Percentiles rank a stretch among this genome's conserved stretches.
phyloP scores from a whole-genome alignment of 2,113 vertebrate genomes.

The Petaurus breviceps region DNA sequence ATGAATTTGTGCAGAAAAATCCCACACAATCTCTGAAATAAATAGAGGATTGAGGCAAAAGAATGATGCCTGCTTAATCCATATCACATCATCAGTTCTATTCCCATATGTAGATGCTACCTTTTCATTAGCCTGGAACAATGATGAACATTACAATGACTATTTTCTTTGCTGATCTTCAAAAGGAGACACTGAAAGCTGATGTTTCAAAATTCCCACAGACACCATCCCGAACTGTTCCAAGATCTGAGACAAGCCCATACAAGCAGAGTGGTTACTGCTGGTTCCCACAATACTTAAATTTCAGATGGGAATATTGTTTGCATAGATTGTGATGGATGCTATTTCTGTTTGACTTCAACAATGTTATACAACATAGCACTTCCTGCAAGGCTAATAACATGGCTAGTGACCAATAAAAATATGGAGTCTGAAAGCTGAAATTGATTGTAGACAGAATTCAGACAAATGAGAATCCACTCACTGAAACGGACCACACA shows the following conservation, averaged over 20 bases:
- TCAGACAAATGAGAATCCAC: constrained; percentile 1
- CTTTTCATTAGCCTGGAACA: constrained; percentile 34
- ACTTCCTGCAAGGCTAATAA: neutral
- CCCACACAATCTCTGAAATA: constrained; percentile 21
- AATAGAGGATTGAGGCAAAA: constrained; percentile 27
- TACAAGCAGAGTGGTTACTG: constrained; percentile 23
- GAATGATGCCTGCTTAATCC: neutral
- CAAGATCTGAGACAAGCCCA: constrained; percentile 34
- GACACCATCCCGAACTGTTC: constrained; percentile 48
- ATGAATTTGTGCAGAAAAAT: neutral
- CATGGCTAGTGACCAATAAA: neutral
- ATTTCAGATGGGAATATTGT: neutral
- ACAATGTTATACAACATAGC: neutral
- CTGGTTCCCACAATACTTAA: neutral
- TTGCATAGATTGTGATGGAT: neutral
- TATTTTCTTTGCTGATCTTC: constrained; percentile 41
- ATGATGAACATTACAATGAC: constrained; percentile 12
- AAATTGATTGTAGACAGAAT: neutral
- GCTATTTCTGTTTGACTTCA: neutral
- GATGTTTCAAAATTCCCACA: constrained; percentile 60
- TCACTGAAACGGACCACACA: neutral
- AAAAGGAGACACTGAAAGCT: constrained; percentile 63
- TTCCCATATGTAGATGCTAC: constrained; percentile 10
- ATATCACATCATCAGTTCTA: constrained; percentile 13
- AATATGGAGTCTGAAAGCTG: neutral